Conservation (phyloP, 2,113 vertebrate genomes). For the Lepisosteus osseus region DNA sequence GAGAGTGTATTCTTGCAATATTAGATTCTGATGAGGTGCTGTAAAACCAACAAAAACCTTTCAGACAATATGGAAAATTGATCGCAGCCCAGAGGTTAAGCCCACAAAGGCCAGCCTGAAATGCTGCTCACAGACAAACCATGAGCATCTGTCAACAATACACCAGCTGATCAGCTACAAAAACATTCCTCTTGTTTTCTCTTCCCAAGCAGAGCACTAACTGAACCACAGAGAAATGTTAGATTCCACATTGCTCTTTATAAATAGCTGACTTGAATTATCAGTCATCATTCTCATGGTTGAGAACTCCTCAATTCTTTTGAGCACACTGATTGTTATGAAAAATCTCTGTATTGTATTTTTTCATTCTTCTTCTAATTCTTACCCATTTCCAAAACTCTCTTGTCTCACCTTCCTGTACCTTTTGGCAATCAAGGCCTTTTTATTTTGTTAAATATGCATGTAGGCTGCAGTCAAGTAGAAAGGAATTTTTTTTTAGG, state of each 20-base stretch:
- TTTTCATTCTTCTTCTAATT: not conserved
- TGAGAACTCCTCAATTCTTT: not conserved
- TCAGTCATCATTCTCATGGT: not conserved
- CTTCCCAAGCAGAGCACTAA: not conserved
- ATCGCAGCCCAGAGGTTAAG: too few species aligned
- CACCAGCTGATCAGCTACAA: constrained; percentile 6
- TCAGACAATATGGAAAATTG: too few species aligned
- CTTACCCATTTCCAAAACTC: not conserved
- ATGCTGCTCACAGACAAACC: not conserved
- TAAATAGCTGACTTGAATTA: not conserved
- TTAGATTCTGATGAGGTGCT: too few species aligned
- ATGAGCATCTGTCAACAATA: not conserved
- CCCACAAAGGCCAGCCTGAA: too few species aligned
- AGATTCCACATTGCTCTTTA: not conserved
- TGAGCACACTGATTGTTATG: not conserved
- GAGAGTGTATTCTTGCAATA: too few species aligned
- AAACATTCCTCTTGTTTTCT: not conserved
- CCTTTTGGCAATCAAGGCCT: not conserved
- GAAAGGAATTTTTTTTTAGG: constrained; percentile 27
- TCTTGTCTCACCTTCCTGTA: not conserved
- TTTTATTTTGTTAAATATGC: not conserved
- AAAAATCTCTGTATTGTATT: not conserved
- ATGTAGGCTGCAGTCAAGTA: not conserved
- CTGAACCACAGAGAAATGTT: not conserved
- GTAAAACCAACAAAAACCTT: too few species aligned